These are phyloP conservation scores for Desoria tigrina DNA, from an alignment of 2,888 invertebrate genomes.

Conservation along the genomic window DNA sequence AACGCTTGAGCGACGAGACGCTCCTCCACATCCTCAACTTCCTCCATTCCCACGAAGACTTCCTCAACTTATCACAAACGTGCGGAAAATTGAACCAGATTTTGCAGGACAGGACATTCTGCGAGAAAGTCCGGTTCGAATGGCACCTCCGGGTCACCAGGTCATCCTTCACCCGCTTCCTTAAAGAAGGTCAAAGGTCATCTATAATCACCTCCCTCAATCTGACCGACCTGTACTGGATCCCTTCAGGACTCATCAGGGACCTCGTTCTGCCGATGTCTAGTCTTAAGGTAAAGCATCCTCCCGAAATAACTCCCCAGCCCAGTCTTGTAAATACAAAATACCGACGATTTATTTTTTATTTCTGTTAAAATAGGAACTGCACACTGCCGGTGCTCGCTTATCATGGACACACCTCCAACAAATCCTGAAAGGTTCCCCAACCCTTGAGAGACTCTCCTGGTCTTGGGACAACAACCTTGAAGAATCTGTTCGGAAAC, in stretches of 20 bases:
- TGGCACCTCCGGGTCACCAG: slow-evolving; percentile 38
- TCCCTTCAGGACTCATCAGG: slow-evolving; percentile 47
- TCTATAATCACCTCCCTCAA: slow-evolving; percentile 35
- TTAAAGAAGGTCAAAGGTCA: slow-evolving; percentile 35
- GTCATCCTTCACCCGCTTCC: slow-evolving; percentile 32
- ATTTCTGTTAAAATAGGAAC: slow-evolving; percentile 29
- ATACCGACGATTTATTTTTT: neutral
- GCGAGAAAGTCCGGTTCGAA: slow-evolving; percentile 27
- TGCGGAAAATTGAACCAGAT: slow-evolving; percentile 41
- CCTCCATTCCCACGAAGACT: slow-evolving; percentile 29
- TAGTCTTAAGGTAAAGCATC: slow-evolving; percentile 42
- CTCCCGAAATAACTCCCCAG: slow-evolving; percentile 8
- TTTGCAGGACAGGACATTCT: slow-evolving; percentile 42
- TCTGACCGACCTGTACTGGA: slow-evolving; percentile 47
- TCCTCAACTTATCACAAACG: slow-evolving; percentile 45
- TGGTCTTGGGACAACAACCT: slow-evolving; percentile 48
- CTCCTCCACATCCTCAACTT: slow-evolving; percentile 40
- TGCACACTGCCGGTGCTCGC: slow-evolving; percentile 43
- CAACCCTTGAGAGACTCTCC: slow-evolving; percentile 30
- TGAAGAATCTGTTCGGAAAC: slow-evolving; percentile 31
- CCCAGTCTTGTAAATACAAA: neutral
- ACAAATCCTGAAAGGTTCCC: slow-evolving; percentile 35
- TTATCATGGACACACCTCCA: slow-evolving; percentile 44
- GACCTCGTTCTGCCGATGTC: slow-evolving; percentile 35
- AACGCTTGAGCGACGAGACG: slow-evolving; percentile 40